phyloP scores from a whole-genome alignment of 2,888 invertebrate genomes.

The Andrena dorsata region DNA sequence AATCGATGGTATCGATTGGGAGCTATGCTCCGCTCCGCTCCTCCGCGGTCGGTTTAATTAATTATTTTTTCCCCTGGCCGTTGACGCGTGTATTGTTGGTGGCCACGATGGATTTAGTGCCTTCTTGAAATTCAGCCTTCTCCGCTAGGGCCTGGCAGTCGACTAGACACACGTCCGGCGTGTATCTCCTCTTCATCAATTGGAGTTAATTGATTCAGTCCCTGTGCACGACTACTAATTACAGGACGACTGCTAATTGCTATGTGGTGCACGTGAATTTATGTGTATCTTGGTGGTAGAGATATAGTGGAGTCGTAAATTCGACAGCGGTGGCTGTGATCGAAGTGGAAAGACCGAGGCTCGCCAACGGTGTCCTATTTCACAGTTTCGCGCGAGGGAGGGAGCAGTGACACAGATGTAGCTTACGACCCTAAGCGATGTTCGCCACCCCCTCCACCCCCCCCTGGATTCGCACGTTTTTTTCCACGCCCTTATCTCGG shows the following conservation, averaged over 20 bases:
- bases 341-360: no score
- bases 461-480: no score
- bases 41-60: slow-evolving; percentile 42
- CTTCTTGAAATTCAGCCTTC: slow-evolving; percentile 32
- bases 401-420: no score
- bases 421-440: no score
- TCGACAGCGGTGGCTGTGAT: no score
- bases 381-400: no score
- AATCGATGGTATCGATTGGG: slow-evolving; percentile 60
- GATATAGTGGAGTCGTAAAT: background rate
- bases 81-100: slow-evolving; percentile 33
- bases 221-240: slow-evolving; percentile 38
- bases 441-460: no score
- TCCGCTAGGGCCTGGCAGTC: background rate
- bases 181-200: slow-evolving; percentile 26
- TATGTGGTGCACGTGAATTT: slow-evolving; percentile 29
- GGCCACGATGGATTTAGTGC: slow-evolving; percentile 23
- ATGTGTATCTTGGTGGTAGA: slow-evolving; percentile 4
- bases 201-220: slow-evolving; percentile 33
- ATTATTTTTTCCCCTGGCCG: slow-evolving; percentile 34
- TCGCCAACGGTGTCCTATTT: no score
- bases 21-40: background rate
- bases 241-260: slow-evolving; percentile 24
- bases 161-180: background rate
- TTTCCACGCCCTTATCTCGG: no score